Percentiles rank a stretch among this genome's conserved stretches.
Evolutionary conservation across 2,113 vertebrate species (phyloP).

Genomic region (Spilogale gracilis): DNA sequence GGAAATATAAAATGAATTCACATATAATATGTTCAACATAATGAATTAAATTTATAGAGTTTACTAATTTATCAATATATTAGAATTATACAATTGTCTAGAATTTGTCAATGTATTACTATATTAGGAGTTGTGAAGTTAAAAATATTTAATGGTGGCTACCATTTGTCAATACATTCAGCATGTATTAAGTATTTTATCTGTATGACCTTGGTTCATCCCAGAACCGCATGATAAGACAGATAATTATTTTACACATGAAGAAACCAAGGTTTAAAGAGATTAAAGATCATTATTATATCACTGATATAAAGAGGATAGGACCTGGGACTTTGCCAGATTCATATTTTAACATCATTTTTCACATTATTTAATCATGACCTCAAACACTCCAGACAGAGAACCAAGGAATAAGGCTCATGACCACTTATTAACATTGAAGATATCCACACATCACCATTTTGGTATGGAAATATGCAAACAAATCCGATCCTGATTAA

Average conservation of each 20-base stretch:
- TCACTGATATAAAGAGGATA: neutral
- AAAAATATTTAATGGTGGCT: neutral
- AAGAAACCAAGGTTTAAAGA: slow-evolving; percentile 1
- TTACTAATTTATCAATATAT: slow-evolving; percentile 1
- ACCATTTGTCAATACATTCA: neutral
- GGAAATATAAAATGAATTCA: neutral
- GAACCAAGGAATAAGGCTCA: neutral
- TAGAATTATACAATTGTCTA: neutral
- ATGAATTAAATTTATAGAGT: neutral
- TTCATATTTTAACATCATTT: neutral
- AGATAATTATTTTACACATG: slow-evolving; percentile 3
- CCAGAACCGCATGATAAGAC: neutral
- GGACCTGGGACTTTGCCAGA: neutral
- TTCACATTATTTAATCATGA: neutral
- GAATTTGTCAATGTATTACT: neutral
- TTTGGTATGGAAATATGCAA: neutral
- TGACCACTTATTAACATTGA: neutral
- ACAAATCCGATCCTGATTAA: neutral
- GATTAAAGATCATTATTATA: neutral
- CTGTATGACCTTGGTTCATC: neutral
- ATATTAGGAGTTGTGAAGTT: slow-evolving; percentile 10
- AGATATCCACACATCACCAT: neutral
- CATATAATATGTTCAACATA: neutral
- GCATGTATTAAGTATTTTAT: neutral
- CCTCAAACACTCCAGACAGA: neutral